Conservation (phyloP, 2,888 invertebrate genomes). For the Drosophila macrospina region DNA sequence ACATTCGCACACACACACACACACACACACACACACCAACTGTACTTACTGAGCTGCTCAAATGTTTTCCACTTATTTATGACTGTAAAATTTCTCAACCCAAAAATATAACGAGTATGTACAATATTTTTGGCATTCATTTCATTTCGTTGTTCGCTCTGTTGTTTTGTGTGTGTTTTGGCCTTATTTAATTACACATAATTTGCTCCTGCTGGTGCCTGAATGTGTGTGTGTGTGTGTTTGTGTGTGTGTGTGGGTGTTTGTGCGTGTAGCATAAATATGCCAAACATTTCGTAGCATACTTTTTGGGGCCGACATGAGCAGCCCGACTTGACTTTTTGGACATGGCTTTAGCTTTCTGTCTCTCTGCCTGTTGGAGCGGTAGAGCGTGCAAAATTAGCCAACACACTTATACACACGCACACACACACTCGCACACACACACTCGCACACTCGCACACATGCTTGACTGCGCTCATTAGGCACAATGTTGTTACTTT, state of each 20-base stretch:
- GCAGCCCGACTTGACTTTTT: constrained; percentile 48
- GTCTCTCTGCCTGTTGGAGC: constrained; percentile 9
- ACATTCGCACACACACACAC: background rate
- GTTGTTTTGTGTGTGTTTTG: constrained; percentile 31
- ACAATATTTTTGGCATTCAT: constrained; percentile 61
- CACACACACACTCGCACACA: constrained; percentile 14
- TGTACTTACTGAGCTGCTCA: constrained; percentile 9
- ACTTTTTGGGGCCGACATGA: constrained; percentile 45
- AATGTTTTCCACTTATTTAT: constrained; percentile 53
- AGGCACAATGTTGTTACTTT: constrained; percentile 70
- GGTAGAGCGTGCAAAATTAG: constrained; percentile 61
- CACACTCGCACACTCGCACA: constrained; percentile 22
- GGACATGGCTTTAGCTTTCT: constrained; percentile 51
- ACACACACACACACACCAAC: background rate
- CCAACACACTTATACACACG: constrained; percentile 25
- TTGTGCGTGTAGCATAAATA: constrained; percentile 47
- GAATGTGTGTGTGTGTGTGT: constrained; percentile 11
- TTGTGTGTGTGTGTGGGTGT: constrained; percentile 3
- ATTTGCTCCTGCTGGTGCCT: constrained; percentile 46
- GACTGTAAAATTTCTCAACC: constrained; percentile 28
- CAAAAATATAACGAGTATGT: constrained; percentile 10
- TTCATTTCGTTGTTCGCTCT: constrained; percentile 46
- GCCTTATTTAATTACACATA: constrained; percentile 65
- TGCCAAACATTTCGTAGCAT: constrained; percentile 57
- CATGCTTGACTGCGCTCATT: constrained; percentile 73